Evolutionary conservation across 2,113 vertebrate genomes (phyloP).

Genomic region (Argyrosomus japonicus): DNA sequence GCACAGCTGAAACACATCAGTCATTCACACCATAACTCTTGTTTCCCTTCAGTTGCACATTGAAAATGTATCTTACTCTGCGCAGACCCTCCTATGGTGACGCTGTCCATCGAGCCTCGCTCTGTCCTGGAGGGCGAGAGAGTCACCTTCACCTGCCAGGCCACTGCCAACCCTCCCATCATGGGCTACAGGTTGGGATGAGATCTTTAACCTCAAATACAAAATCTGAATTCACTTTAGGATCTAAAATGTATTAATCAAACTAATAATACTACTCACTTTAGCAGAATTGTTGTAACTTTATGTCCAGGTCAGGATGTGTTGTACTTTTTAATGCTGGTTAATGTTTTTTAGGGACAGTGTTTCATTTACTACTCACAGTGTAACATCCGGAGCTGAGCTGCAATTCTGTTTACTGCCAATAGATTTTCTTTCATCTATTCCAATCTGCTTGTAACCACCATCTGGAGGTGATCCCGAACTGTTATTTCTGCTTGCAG

Average conservation of each 20-base stretch:
- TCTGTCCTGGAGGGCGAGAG: conserved; percentile 93
- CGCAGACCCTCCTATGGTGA: conserved; percentile 92
- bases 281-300: background rate
- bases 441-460: conserved; percentile 34
- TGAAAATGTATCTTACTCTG: background rate
- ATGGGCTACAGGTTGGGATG: conserved; percentile 91
- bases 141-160: conserved; percentile 94
- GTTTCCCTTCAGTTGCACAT: background rate
- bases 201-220: background rate
- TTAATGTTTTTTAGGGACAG: background rate
- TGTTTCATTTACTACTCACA: conserved; percentile 28
- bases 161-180: conserved; percentile 94
- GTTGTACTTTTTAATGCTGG: conserved; percentile 10
- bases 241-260: no score
- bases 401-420: conserved; percentile 44
- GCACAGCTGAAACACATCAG: background rate
- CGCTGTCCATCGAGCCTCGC: conserved; percentile 93
- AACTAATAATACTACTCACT: background rate
- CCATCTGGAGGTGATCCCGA: conserved; percentile 44
- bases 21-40: background rate
- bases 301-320: background rate
- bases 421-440: conserved; percentile 51
- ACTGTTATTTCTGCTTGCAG: conserved; percentile 62
- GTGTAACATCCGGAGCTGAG: conserved; percentile 37
- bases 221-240: background rate